These are phyloP conservation scores for Antitype chi DNA, from an alignment of 2,888 invertebrate species.

Conservation along the genomic window DNA sequence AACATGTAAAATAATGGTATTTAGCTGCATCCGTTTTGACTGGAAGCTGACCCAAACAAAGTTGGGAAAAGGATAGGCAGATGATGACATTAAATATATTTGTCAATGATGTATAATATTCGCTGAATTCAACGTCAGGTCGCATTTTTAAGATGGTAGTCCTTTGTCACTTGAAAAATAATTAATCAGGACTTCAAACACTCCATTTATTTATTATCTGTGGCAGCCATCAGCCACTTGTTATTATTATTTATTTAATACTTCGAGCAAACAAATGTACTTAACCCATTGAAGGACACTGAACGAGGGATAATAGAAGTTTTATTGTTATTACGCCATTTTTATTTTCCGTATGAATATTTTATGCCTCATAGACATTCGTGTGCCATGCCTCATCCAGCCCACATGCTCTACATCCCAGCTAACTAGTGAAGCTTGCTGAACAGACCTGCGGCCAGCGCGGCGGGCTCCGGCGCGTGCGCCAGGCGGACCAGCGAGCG, in stretches of 20 bases:
- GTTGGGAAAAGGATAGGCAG: no score
- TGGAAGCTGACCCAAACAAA: no score
- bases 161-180: neutral
- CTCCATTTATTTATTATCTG: slow-evolving; percentile 8
- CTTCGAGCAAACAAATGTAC: neutral
- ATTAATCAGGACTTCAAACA: neutral
- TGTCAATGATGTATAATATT: neutral
- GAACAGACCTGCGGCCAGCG: slow-evolving; percentile 83
- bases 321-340: no score
- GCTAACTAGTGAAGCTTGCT: slow-evolving; percentile 29
- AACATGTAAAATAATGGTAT: no score
- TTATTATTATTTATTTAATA: no score
- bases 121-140: neutral
- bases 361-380: neutral
- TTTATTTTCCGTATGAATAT: neutral
- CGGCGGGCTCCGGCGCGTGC: slow-evolving; percentile 92
- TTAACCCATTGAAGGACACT: no score
- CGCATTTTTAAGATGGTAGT: neutral
- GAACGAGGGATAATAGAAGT: no score
- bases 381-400: slow-evolving; percentile 14
- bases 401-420: neutral
- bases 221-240: neutral
- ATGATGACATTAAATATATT: no score
- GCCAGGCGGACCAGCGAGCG: slow-evolving; percentile 95
- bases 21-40: no score